Base-by-base conservation (phyloP, 2,797 vertebrate species). In the Passerculus sandwichensis region DNA sequence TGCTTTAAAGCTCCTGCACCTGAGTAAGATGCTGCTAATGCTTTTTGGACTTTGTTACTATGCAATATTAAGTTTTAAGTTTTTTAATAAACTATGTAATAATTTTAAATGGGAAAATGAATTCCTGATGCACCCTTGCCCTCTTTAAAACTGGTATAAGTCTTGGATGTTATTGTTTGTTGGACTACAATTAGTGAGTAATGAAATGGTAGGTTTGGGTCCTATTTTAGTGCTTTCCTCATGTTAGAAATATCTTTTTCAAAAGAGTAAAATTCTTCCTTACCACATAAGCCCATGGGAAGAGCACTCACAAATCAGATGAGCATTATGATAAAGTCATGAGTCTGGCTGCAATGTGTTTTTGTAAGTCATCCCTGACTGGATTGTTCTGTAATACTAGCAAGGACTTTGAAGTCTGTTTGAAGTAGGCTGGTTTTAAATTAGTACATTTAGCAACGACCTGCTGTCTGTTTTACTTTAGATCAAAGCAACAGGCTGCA, bases 341-440 rank as follows among this genome's bases (percentile, higher is more conserved):
- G 5, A 76, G 45, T 87, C 89, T 95, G 91, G 56, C 34, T 94
- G 59, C 85, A 77, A 36, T 40, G 61, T 94, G 51, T 78, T 65
- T 81, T 32, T 42, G 4, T 48, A 85, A 74, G 66, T 36, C 61
- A 75, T 57, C 50, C 38, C 45, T 60, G 47, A 34, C 71, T 40
- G 38, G 42, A 50, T 80, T 76, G 42, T 30, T 77, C 84, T 79
- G 32, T 72, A 86, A 75, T 26, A 27, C 47, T 60, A 59, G n/a
- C 12, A 79, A 85, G 60, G 29, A 54, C 78, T 88, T 92, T 64
- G 82, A 93, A 89, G 75, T 77, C 53, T 83, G 76, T 92, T 80
- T 85, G 64, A 77, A 85, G 72, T 3, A 77, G 65, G 25, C 17
- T 80, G 11, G 10, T 54, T 89, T 84, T 59, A 70, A 82, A 59